These are phyloP conservation scores for Vollenhovia emeryi DNA, from an alignment of 1,140 invertebrate species.

Conservation along the genomic window DNA sequence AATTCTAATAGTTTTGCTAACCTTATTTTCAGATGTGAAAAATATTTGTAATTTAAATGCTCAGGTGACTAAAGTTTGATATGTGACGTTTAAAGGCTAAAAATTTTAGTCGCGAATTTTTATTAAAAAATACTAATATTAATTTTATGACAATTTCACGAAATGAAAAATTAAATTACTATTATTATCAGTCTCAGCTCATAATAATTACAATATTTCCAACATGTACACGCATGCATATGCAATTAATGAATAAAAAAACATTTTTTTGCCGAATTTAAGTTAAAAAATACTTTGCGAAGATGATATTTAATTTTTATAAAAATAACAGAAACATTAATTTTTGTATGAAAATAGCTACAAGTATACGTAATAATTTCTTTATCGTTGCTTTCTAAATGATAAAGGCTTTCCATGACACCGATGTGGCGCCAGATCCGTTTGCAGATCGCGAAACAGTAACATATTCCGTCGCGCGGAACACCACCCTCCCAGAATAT, in stretches of 20 bases:
- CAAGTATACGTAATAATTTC: neutral
- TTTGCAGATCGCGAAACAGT: neutral
- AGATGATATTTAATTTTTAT: neutral
- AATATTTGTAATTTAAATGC: constrained; percentile 1
- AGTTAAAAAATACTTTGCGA: neutral
- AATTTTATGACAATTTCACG: neutral
- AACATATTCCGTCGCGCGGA: constrained; percentile 7
- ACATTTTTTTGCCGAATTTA: neutral
- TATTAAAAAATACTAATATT: neutral
- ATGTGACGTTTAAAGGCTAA: neutral
- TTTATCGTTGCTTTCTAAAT: neutral
- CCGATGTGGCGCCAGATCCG: neutral
- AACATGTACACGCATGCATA: neutral
- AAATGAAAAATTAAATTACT: neutral
- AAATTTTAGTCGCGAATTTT: neutral
- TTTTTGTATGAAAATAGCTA: neutral
- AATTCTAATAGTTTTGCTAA: neutral
- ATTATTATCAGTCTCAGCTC: neutral
- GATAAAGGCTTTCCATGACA: neutral
- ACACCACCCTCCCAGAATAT: constrained; percentile 5
- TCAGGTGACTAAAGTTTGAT: neutral
- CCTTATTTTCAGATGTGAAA: neutral
- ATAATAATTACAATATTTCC: neutral
- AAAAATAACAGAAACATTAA: neutral
- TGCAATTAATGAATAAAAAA: neutral